These are phyloP conservation scores for Myrmecobius fasciatus DNA, from an alignment of 2,113 vertebrate species.

Conservation along the genomic window DNA sequence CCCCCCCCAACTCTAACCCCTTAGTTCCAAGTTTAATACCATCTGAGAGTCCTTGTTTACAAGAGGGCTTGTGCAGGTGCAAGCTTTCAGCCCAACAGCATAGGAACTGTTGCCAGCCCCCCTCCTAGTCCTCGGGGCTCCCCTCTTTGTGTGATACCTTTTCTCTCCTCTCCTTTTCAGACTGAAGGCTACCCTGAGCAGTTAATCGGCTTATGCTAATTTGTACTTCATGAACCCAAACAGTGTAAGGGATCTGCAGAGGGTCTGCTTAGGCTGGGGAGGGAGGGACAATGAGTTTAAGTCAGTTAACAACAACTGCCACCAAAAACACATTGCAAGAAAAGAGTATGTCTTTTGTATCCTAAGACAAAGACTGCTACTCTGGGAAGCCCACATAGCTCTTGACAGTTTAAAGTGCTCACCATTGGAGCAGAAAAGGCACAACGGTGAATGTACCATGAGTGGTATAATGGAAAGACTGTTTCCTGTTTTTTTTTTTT, in stretches of 20 bases:
- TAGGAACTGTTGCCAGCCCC: slow-evolving; percentile 75
- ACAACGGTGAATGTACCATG: slow-evolving; percentile 1
- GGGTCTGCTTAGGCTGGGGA: slow-evolving; percentile 72
- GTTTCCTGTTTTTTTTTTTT: slow-evolving; percentile 51
- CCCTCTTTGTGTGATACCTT: slow-evolving; percentile 93
- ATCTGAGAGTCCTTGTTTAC: slow-evolving; percentile 86
- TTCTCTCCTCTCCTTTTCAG: slow-evolving; percentile 86
- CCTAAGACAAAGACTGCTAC: slow-evolving; percentile 80
- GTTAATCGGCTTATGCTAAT: slow-evolving; percentile 99
- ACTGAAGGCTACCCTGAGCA: slow-evolving; percentile 86
- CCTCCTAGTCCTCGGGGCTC: slow-evolving; percentile 81
- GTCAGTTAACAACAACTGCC: slow-evolving; percentile 80
- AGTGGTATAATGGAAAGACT: slow-evolving; percentile 61
- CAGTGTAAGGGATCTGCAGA: slow-evolving; percentile 85
- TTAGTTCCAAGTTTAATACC: slow-evolving; percentile 85
- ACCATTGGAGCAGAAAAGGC: slow-evolving; percentile 71
- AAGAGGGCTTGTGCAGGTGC: slow-evolving; percentile 93
- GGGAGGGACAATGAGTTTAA: slow-evolving; percentile 75
- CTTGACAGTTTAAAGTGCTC: slow-evolving; percentile 82
- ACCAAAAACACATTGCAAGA: slow-evolving; percentile 28
- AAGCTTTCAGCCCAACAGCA: slow-evolving; percentile 85
- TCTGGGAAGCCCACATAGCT: slow-evolving; percentile 79
- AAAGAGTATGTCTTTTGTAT: slow-evolving; percentile 72
- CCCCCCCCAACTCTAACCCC: slow-evolving; percentile 66
- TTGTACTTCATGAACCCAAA: slow-evolving; percentile 96